phyloP scores from a whole-genome alignment of 2,797 vertebrate species.

The Cheirogaleus major region DNA sequence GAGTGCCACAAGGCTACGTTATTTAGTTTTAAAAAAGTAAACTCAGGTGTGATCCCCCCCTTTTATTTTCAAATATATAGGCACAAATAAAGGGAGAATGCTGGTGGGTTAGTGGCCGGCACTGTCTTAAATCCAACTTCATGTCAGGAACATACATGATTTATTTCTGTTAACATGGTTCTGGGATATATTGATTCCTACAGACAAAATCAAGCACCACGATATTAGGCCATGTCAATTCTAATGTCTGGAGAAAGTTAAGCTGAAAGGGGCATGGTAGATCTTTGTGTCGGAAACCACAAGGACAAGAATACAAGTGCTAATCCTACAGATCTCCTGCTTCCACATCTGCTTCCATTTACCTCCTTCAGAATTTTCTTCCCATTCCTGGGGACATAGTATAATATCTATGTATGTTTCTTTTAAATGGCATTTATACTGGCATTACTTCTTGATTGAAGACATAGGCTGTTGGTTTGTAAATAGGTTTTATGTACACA shows the following conservation, averaged over 20 bases:
- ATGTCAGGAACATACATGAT: not conserved
- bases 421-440: not conserved
- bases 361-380: not conserved
- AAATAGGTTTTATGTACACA: not conserved
- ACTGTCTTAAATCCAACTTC: not conserved
- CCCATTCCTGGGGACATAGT: not conserved
- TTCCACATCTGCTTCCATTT: not conserved
- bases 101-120: not conserved
- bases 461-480: not conserved
- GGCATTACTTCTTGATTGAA: not conserved
- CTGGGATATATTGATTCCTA: not conserved
- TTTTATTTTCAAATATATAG: slow-evolving; percentile 72
- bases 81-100: slow-evolving; percentile 77
- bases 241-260: not conserved
- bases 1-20: slow-evolving; percentile 86
- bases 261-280: not conserved
- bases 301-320: too few species aligned
- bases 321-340: not conserved
- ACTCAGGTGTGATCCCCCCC: slow-evolving; percentile 66
- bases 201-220: slow-evolving; percentile 13
- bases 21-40: slow-evolving; percentile 88
- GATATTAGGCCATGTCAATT: not conserved
- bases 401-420: not conserved
- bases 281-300: not conserved
- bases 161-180: not conserved